A percentile compares a stretch with the other conserved stretches of the same genome.
Conservation (phyloP, 1,140 invertebrate genomes). For the Hyphantria cunea region DNA sequence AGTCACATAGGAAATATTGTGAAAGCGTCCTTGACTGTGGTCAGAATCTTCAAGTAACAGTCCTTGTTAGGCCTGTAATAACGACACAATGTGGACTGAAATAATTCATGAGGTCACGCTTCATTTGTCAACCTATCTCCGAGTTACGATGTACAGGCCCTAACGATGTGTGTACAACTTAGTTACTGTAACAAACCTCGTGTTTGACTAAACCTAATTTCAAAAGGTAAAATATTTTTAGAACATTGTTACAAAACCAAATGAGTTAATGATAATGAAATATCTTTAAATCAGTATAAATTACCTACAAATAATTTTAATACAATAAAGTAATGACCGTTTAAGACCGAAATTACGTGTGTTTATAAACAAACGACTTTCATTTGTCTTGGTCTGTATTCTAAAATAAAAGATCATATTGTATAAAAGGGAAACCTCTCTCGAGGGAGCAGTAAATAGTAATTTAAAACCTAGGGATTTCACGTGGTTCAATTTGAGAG, state of each 20-base stretch:
- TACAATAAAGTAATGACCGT: too few species aligned
- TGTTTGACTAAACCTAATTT: constrained; percentile 5
- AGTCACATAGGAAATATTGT: neutral
- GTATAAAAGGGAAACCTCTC: too few species aligned
- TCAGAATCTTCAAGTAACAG: constrained; percentile 6
- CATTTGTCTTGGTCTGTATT: too few species aligned
- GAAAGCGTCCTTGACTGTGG: neutral
- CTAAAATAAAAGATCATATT: too few species aligned
- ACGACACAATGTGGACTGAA: constrained; percentile 13
- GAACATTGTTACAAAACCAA: neutral
- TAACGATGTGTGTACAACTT: constrained; percentile 5
- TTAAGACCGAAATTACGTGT: too few species aligned
- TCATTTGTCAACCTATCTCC: constrained; percentile 11
- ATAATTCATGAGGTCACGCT: constrained; percentile 19
- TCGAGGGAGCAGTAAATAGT: too few species aligned
- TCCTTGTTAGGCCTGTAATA: constrained; percentile 11
- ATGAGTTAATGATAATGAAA: too few species aligned
- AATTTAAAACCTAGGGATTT: too few species aligned
- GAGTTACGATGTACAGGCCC: neutral
- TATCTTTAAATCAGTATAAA: too few species aligned
- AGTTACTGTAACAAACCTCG: constrained; percentile 8
- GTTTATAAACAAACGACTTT: too few species aligned
- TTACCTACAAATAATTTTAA: too few species aligned
- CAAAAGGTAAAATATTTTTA: constrained; percentile 5
- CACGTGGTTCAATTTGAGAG: too few species aligned